Conservation (phyloP, 37 sponge, comb jelly and placozoan genomes). For the Eunapius fragilis region DNA sequence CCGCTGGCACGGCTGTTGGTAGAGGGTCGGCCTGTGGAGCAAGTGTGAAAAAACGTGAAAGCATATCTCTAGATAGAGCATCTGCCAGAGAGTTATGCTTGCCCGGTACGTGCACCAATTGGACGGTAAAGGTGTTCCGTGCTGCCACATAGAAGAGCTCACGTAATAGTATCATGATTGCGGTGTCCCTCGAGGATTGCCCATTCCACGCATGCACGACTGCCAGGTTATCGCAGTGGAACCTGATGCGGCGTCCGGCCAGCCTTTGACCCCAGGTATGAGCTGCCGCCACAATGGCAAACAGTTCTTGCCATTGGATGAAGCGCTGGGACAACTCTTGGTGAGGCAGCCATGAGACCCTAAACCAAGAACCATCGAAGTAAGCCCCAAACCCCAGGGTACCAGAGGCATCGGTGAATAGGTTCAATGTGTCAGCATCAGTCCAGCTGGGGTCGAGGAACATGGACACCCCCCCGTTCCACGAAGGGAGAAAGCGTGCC, state of each 20-base stretch:
- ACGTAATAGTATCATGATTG: constrained; percentile 17
- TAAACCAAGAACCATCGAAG: no score
- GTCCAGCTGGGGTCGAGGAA: constrained; percentile 22
- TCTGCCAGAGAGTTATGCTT: constrained; percentile 34
- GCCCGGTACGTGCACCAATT: constrained; percentile 24
- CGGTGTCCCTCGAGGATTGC: constrained; percentile 31
- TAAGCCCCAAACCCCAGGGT: no score
- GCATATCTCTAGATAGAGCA: constrained; percentile 40
- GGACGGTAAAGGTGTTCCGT: constrained; percentile 9
- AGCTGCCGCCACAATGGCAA: constrained; percentile 39
- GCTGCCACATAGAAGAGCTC: constrained; percentile 20
- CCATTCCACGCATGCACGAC: constrained; percentile 29
- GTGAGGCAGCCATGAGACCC: no score
- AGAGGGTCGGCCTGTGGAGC: constrained; percentile 25
- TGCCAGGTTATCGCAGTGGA: constrained; percentile 49
- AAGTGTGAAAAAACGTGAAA: constrained; percentile 22
- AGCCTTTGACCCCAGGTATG: constrained; percentile 32
- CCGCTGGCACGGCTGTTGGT: constrained; percentile 23
- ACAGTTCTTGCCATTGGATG: constrained; percentile 52
- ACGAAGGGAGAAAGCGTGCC: background rate
- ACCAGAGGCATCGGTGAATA: no score
- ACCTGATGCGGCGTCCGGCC: constrained; percentile 6
- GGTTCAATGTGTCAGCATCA: no score
- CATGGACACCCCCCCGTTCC: constrained; percentile 28
- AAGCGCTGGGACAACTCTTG: background rate